Base-by-base conservation (phyloP, 2,797 vertebrate genomes). In the Liparis tanakae region DNA sequence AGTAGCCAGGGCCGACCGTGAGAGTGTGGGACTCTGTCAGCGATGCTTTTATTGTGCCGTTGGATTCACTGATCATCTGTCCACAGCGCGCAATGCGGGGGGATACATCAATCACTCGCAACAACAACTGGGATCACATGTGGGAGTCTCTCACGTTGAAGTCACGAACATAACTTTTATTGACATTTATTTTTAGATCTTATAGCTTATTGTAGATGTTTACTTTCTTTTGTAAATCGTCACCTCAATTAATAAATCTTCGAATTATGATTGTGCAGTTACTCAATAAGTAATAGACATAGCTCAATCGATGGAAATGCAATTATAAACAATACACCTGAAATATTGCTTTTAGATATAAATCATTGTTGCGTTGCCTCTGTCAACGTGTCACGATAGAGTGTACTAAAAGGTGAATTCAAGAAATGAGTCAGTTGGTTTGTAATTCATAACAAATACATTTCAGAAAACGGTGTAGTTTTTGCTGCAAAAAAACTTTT, bases 11-110 rank as follows among this genome's bases (percentile, higher is more conserved):
- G 68, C 79, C 62, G 79, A 68, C 20, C 54, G 80, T 62, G 81
- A 76, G 68, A 70, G 73, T 65, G 81, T 41, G 83, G 76, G 68
- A 54, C 60, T 67, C 85, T 91, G 85, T 91, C 91, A 91, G 71
- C 86, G 78, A 39, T 53, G 66, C 66, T 72, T 74, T 91, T 85
- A 88, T 92, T 85, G 18, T 77, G 70, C 53, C 22, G 62, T 8
- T 70, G 75, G 74, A 75, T 58, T 85, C 87, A 87, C 85, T 82
- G 85, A 74, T 69, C 86, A 34, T 89, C 83, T 88, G 62, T 89
- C 85, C 75, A 79, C 83, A 70, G 79, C 51, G 82, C 57, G 70
- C 79, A 83, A 70, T 79, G 25, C 25, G 84, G 61, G 22, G 44
- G 62, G 50, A 70, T 65, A 57, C 74, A 83, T 79, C 76, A 37